Evolutionary conservation across 2,797 vertebrate genomes (phyloP).

Genomic region (Micropoecilia bifurca): DNA sequence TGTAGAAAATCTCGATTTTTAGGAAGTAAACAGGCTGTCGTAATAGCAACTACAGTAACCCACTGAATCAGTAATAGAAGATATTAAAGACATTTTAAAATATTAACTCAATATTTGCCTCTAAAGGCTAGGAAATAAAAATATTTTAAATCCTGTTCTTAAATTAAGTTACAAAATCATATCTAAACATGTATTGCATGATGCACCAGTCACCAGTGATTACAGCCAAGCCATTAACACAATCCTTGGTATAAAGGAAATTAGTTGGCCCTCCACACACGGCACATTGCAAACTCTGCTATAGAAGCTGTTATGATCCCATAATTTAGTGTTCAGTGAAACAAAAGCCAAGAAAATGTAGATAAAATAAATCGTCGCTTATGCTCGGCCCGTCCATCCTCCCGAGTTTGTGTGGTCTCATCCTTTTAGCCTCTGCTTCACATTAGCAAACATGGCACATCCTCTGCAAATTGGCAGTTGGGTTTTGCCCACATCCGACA

Average conservation of each 20-base stretch:
- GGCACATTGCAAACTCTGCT: conserved; percentile 15
- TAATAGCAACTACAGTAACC: neutral
- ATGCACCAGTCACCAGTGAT: neutral
- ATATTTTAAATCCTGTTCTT: neutral
- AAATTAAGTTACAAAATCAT: neutral
- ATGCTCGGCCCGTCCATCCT: conserved; percentile 58
- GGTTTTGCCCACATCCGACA: conserved; percentile 78
- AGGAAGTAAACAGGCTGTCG: neutral
- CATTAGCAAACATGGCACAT: conserved; percentile 82
- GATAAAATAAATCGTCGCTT: conserved; percentile 21
- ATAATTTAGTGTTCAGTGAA: conserved; percentile 66
- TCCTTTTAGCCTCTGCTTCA: conserved; percentile 69
- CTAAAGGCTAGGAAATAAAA: neutral
- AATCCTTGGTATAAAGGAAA: conserved; percentile 38
- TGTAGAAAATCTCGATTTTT: neutral
- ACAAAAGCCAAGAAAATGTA: conserved; percentile 38
- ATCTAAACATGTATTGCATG: neutral
- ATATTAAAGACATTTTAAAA: neutral
- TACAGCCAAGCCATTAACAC: conserved; percentile 37
- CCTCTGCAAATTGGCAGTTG: conserved; percentile 81
- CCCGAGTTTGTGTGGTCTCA: conserved; percentile 78
- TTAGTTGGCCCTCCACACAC: conserved; percentile 44
- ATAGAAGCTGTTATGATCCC: conserved; percentile 58
- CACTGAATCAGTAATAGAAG: neutral
- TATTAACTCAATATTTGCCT: neutral